A percentile compares a stretch with the other conserved stretches of the same genome.
Conservation (phyloP, 2,113 vertebrate genomes). For the Vulpes ferrilata region DNA sequence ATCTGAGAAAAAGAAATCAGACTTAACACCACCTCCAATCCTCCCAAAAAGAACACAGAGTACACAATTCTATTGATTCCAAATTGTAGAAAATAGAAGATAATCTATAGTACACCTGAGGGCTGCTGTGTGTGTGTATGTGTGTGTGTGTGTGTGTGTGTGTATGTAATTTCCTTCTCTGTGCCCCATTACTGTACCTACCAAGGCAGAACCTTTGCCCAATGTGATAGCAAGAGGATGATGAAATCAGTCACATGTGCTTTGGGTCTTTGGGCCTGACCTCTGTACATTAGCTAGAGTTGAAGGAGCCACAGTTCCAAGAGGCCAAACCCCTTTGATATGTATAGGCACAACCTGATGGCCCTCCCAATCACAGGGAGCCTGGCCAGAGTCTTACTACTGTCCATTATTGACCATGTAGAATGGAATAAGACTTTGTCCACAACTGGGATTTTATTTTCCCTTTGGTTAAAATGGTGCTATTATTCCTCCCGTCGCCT, state of each 20-base stretch:
- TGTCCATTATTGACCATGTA: neutral
- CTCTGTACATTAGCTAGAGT: neutral
- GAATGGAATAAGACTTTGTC: neutral
- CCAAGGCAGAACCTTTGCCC: neutral
- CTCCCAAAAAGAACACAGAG: neutral
- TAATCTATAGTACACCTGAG: neutral
- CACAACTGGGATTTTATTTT: neutral
- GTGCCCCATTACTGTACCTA: neutral
- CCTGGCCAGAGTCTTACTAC: neutral
- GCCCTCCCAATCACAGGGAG: too few relatives aligned
- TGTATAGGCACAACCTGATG: neutral
- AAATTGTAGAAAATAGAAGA: neutral
- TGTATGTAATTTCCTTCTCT: neutral
- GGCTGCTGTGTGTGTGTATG: neutral
- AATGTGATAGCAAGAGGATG: neutral
- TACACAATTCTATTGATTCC: neutral
- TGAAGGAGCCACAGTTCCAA: neutral
- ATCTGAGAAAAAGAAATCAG: neutral
- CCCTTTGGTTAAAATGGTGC: neutral
- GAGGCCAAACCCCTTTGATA: neutral
- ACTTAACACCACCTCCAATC: neutral
- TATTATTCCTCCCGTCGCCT: neutral
- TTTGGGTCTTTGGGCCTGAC: neutral
- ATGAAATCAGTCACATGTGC: neutral
- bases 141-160: fast-evolving